Base-by-base conservation (phyloP, 1,140 invertebrate genomes). In the Zaprionus taronus region DNA sequence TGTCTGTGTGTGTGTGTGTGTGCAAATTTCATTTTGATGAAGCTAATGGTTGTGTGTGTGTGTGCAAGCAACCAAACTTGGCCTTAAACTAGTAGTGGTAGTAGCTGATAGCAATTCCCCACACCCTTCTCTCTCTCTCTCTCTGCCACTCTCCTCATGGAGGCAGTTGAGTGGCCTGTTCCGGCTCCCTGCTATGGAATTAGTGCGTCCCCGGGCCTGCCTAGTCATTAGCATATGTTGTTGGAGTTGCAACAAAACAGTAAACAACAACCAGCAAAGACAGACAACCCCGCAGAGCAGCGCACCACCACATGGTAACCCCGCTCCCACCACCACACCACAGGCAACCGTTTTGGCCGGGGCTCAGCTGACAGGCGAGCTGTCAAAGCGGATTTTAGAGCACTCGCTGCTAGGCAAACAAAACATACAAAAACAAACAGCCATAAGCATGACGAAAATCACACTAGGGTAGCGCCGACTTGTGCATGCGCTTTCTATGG, bases 311-410 rank as follows among this genome's bases (percentile, higher is more conserved):
- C 38, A 51, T 56, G 71, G 24, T 53, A 79, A 36, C 36, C 14
- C 24, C 34, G 31, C 3, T 69, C 31, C 31, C 31, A 34, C 9
- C 7, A 34, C 9, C 12, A 31, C 71, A 73, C 72, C 65, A 41
- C 49, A 74, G 72, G 66, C 64, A 58, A 28, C 31, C 66, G 67
- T 65, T 71, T 56, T 66, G 71, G 63, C 56, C 20, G 75, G 75
- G 71, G 70, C 75, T 77, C 64, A 77, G 70, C 75, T 77, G 75
- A 77, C 84, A 89, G 79, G 62, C 74, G 84, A 89, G 84, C 84
- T 89, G 85, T 89, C 84, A 89, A 89, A 89, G 85, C 85, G 84
- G 84, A 89, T 90, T 89, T 89, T 90, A 77, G 81, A 89, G 85
- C 85, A 90, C 84, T 89, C 75, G 78, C 71, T 84, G 81, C 81